Evolutionary conservation across 1,140 invertebrate species (phyloP), one percentile per base, ranked within the genome.

Genomic region (Sminthurides bifidus): DNA sequence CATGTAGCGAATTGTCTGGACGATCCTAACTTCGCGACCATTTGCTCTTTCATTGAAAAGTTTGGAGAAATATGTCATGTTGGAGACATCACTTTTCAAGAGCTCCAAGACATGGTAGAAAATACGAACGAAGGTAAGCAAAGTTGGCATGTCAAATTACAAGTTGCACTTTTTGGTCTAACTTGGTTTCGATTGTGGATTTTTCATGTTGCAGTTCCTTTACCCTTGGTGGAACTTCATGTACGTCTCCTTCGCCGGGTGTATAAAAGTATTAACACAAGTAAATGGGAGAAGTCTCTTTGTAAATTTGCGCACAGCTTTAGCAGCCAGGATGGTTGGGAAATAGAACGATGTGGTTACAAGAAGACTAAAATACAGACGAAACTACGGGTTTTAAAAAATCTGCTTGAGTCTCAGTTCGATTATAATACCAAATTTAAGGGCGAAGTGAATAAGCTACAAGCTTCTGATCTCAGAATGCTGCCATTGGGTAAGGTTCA

Each of bases 21-120:
- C 79, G 87, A 93, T 80, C 88, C 89, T 69, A 90, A 93, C 82
- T 94, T 92, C 74, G 89, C 89, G 66, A 83, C 92, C 71, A 90
- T 93, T 73, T 93, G 89, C 76, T 87, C 87, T 56, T 92, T 92
- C 76, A 75, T 92, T 49, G 82, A 90, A 71, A 83, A 85, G 74
- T 93, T 92, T 70, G 84, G 85, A 33, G 79, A 82, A 71, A 73
- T 79, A 70, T 83, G 87, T 69, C 84, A 85, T 54, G 73, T 93
- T 60, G 74, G 77, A 46, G 75, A 80, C 67, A 81, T 84, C 61
- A 81, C 82, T 66, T 83, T 92, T 74, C 72, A 78, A 53, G 81
- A 87, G 70, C 77, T 95, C 53, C 86, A 92, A 72, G 78, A 84
- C 69, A 86, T 87, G 80, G 73, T 92, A 52, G 89, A 92, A 69